These are phyloP conservation scores for Carcharodon carcharias DNA, from an alignment of 2,797 vertebrate genomes.

Conservation along the genomic window DNA sequence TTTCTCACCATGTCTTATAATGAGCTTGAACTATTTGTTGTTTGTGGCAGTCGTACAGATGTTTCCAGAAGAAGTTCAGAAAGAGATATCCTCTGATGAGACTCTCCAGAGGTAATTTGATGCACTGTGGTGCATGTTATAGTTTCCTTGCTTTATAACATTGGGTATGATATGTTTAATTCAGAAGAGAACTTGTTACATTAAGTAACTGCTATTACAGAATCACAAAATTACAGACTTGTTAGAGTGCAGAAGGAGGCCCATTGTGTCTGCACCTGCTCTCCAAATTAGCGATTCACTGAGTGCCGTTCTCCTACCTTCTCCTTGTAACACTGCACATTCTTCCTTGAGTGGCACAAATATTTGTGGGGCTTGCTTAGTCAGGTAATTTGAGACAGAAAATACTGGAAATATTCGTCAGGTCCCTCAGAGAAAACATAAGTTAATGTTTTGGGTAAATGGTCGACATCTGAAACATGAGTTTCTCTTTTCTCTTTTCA, in stretches of 20 bases:
- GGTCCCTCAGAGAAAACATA: background rate
- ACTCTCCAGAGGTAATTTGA: slow-evolving; percentile 10
- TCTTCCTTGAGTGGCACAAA: background rate
- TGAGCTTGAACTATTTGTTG: background rate
- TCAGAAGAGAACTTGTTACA: background rate
- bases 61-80: background rate
- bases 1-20: background rate
- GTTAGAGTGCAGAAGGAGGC: too few species aligned
- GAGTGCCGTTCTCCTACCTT: too few species aligned
- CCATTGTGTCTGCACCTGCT: too few species aligned
- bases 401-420: background rate
- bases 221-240: too few species aligned
- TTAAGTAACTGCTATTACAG: background rate
- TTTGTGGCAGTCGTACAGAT: slow-evolving; percentile 21
- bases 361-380: background rate
- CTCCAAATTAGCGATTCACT: too few species aligned
- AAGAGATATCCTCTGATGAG: background rate
- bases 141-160: background rate
- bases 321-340: too few species aligned
- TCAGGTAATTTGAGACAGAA: background rate
- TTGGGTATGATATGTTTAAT: background rate
- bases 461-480: background rate
- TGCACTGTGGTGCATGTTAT: background rate
- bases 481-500: background rate
- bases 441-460: background rate